A percentile compares a stretch with the other conserved stretches of the same genome.
Conservation (phyloP, 2,797 vertebrate genomes). For the Kryptopterus vitreolus region DNA sequence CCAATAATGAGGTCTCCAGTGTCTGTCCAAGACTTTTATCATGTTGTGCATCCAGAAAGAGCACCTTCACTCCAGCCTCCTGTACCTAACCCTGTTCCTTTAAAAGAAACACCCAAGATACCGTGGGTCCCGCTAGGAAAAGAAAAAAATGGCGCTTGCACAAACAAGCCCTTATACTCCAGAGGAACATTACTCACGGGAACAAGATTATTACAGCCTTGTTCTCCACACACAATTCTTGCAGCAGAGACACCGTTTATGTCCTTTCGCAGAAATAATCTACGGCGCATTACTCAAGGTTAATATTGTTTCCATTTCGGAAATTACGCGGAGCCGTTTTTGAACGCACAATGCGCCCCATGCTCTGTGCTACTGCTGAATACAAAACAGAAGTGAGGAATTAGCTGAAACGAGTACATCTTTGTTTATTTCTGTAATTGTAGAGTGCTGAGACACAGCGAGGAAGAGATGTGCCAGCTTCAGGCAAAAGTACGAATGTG, state of each 20-base stretch:
- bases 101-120: constrained; percentile 9
- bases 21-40: constrained; percentile 28
- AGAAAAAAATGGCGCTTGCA: constrained; percentile 11
- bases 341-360: neutral
- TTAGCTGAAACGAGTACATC: neutral
- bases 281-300: neutral
- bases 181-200: constrained; percentile 27
- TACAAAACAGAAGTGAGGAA: constrained; percentile 2
- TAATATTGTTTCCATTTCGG: neutral
- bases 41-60: constrained; percentile 13
- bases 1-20: constrained; percentile 37
- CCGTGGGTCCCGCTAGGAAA: constrained; percentile 21
- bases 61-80: constrained; percentile 26
- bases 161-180: constrained; percentile 45
- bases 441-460: neutral
- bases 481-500: constrained; percentile 8
- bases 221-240: neutral
- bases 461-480: constrained; percentile 25
- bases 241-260: neutral
- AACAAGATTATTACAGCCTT: neutral
- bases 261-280: no score
- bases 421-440: constrained; percentile 21
- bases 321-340: neutral
- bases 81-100: neutral
- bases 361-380: neutral